phyloP scores from a whole-genome alignment of 2,888 invertebrate genomes.

The Lithodes maja region DNA sequence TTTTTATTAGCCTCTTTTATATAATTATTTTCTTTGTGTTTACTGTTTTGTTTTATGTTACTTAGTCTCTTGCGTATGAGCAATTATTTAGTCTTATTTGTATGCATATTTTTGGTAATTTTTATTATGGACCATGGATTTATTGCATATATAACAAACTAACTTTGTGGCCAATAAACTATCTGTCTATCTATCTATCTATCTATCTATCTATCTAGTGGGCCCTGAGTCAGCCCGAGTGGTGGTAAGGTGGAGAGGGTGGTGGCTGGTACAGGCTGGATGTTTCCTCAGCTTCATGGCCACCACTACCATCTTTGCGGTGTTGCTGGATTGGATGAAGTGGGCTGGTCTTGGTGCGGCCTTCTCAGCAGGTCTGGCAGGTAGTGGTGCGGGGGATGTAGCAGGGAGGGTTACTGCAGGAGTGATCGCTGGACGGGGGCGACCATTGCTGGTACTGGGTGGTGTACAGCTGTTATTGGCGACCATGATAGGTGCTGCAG shows the following conservation, averaged over 20 bases:
- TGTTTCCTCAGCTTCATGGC: conserved; percentile 71
- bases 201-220: too few species aligned
- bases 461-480: conserved; percentile 66
- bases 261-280: conserved; percentile 64
- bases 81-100: too few species aligned
- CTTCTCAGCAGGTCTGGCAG: conserved; percentile 68
- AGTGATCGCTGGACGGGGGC: conserved; percentile 32
- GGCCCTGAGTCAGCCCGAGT: not conserved
- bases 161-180: too few species aligned
- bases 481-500: conserved; percentile 53
- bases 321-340: conserved; percentile 71
- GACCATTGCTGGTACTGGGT: conserved; percentile 55
- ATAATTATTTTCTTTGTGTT: too few species aligned
- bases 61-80: too few species aligned
- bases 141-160: too few species aligned
- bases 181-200: too few species aligned
- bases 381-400: conserved; percentile 71
- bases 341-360: conserved; percentile 67
- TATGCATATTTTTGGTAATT: too few species aligned
- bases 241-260: conserved; percentile 34
- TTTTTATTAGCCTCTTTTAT: too few species aligned
- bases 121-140: too few species aligned
- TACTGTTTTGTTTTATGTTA: too few species aligned
- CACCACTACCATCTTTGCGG: conserved; percentile 71
- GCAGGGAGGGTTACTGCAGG: conserved; percentile 71